Base-by-base conservation (phyloP, 2,888 invertebrate genomes). In the Pasiphila rectangulata region DNA sequence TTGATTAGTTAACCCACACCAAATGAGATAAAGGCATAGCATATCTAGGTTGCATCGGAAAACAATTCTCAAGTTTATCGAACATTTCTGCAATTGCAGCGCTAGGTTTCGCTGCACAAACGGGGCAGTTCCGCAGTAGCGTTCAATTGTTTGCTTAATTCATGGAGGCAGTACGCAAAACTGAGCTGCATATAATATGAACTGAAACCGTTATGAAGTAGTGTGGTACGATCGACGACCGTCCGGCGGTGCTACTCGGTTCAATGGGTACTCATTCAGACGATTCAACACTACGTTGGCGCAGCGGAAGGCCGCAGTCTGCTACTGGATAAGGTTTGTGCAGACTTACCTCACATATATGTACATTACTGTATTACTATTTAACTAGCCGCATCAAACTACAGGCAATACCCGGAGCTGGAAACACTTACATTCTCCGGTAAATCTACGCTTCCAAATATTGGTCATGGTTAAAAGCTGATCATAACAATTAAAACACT, bases 201-300 rank as follows among this genome's bases (percentile, higher is more conserved):
- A 40, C 25, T 50, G 37, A 34, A 38, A 67, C 61, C 65, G 67
- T 71, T 75, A 67, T 76, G 64, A 69, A 72, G 64, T 67, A 41
- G 44, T 21, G 51, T 57, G 55, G 65, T 63, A 63, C 67, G 57
- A 69, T 69, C 34, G 43, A 29, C 37, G 32, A 38, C 40, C 46
- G 73, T 66, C 25, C 40, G 65, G 64, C 66, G 66, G 63, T n/a
- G n/a, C n/a, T 64, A 50, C 57, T 67, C 83, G 78, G 80, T 79
- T 83, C 84, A 83, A 60, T 80, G 84, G 67, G 70, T 78, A 72
- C 81, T 72, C 75, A 79, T 68, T 72, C 73, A 70, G 64, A 66
- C 71, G 80, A 55, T 64, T 58, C 64, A 58, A 61, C 60, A 63
- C 61, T 58, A 63, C 64, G 71, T 73, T 69, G 75, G 69, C 70